Evolutionary conservation across 2,888 invertebrate species (phyloP).

Genomic region (Machimus atricapillus): DNA sequence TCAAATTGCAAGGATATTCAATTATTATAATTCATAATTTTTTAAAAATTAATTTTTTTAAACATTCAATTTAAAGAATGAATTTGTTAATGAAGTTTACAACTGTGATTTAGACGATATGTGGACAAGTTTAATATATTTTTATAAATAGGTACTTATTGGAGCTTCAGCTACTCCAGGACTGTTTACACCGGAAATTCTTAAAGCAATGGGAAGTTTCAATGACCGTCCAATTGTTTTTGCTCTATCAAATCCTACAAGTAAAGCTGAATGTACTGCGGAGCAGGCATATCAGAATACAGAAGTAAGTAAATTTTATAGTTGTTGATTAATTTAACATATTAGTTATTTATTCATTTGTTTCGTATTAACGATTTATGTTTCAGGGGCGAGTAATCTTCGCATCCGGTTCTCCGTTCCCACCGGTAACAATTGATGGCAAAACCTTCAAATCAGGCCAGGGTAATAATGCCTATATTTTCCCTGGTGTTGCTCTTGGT

Average conservation of each 20-base stretch:
- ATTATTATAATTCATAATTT: no score
- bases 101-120: no score
- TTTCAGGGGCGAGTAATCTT: slow-evolving; percentile 89
- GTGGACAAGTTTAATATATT: background rate
- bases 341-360: background rate
- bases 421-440: slow-evolving; percentile 79
- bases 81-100: no score
- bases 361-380: background rate
- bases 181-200: slow-evolving; percentile 87
- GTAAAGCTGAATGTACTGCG: slow-evolving; percentile 97
- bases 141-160: slow-evolving; percentile 60
- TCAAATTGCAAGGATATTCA: no score
- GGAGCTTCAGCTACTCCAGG: slow-evolving; percentile 93
- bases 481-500: slow-evolving; percentile 95
- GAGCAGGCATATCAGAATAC: slow-evolving; percentile 92
- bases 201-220: slow-evolving; percentile 84
- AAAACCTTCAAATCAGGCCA: slow-evolving; percentile 90
- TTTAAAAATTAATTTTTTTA: no score
- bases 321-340: background rate
- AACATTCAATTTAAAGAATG: background rate
- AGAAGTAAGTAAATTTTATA: slow-evolving; percentile 71
- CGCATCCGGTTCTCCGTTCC: slow-evolving; percentile 96
- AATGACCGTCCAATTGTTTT: slow-evolving; percentile 93
- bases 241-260: slow-evolving; percentile 97
- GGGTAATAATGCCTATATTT: slow-evolving; percentile 97